Conservation (phyloP, 2,888 invertebrate species). For the Habrosyne pyritoides region DNA sequence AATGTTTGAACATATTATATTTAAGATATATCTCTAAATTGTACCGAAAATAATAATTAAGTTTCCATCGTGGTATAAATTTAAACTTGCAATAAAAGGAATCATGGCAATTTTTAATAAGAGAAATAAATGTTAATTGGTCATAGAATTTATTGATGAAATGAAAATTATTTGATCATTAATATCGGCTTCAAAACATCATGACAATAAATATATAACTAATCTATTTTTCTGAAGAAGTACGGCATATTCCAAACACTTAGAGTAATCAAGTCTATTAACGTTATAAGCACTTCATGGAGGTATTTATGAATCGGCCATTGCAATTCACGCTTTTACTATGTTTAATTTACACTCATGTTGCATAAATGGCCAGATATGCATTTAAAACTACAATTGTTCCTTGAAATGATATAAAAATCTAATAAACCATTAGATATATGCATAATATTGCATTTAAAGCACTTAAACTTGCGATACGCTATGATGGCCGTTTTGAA, state of each 20-base stretch:
- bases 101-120: not conserved
- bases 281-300: slow-evolving; percentile 15
- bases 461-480: too few relatives aligned
- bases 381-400: slow-evolving; percentile 63
- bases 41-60: slow-evolving; percentile 31
- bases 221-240: slow-evolving; percentile 66
- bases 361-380: slow-evolving; percentile 43
- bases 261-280: slow-evolving; percentile 19
- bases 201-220: slow-evolving; percentile 76
- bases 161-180: slow-evolving; percentile 39
- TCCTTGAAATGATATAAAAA: slow-evolving; percentile 53
- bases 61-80: slow-evolving; percentile 29
- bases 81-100: slow-evolving; percentile 44
- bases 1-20: slow-evolving; percentile 65
- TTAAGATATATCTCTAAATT: slow-evolving; percentile 53
- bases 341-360: slow-evolving; percentile 6
- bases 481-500: too few relatives aligned
- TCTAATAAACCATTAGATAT: slow-evolving; percentile 50
- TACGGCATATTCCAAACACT: slow-evolving; percentile 27
- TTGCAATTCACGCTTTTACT: slow-evolving; percentile 26
- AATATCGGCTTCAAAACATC: slow-evolving; percentile 56
- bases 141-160: slow-evolving; percentile 9
- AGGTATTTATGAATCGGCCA: slow-evolving; percentile 16
- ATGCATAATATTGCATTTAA: slow-evolving; percentile 63
- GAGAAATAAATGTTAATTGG: not conserved